Conservation (phyloP, 2,888 invertebrate species). For the Lepetodrilus schrolli region DNA sequence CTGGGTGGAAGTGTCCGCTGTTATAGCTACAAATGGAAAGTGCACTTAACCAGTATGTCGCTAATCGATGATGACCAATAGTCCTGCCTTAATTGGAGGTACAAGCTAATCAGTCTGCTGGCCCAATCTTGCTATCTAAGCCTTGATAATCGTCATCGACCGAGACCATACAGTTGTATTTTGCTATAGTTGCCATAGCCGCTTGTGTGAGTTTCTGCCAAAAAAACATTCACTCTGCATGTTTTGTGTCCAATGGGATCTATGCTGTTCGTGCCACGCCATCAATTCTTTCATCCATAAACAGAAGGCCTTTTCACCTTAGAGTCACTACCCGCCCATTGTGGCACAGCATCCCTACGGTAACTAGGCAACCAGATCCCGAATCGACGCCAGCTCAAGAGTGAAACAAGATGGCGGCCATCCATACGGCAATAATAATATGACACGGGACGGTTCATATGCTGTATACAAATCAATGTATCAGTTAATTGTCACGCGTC, state of each 20-base stretch:
- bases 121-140: background rate
- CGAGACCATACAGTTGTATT: background rate
- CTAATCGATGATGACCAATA: background rate
- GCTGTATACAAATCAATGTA: conserved; percentile 1
- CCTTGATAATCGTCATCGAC: background rate
- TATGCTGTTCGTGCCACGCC: background rate
- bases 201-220: background rate
- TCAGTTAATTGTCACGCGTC: background rate
- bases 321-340: background rate
- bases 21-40: background rate
- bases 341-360: background rate
- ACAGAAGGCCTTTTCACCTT: background rate
- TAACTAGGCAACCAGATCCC: background rate
- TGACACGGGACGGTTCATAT: background rate
- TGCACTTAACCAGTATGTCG: background rate
- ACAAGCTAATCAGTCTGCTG: conserved; percentile 14
- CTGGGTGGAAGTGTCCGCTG: background rate
- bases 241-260: background rate
- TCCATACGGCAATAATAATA: background rate
- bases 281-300: background rate
- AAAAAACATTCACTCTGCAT: conserved; percentile 18
- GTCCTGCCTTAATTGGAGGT: background rate
- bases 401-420: conserved; percentile 17
- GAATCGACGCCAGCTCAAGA: conserved; percentile 5
- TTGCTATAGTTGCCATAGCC: conserved; percentile 19